Conservation (phyloP, 2,888 invertebrate species). For the Invenusta paracnida region DNA sequence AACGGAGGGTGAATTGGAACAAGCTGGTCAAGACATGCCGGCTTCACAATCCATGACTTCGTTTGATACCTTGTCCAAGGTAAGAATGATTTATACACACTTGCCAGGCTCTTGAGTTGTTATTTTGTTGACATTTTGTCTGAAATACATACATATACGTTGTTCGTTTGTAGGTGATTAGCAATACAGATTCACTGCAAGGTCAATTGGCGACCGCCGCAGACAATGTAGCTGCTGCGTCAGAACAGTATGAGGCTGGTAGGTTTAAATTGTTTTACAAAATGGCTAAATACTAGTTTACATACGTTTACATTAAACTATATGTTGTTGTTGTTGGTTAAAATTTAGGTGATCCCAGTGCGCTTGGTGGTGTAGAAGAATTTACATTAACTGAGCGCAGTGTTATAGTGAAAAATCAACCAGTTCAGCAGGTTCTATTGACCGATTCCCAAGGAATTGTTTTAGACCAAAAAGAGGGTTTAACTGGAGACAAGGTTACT, state of each 20-base stretch:
- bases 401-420: neutral
- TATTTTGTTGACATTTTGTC: too few species aligned
- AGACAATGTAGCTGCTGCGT: neutral
- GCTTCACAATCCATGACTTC: neutral
- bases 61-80: neutral
- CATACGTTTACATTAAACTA: too few species aligned
- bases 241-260: too few species aligned
- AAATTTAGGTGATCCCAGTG: neutral
- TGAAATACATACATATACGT: too few species aligned
- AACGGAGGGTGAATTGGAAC: neutral
- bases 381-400: neutral
- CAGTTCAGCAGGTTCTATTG: neutral
- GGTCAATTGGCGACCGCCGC: neutral
- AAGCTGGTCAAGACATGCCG: neutral
- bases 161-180: neutral
- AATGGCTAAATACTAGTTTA: too few species aligned
- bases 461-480: slow-evolving; percentile 11
- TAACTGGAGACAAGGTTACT: neutral
- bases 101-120: too few species aligned
- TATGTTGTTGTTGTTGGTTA: too few species aligned
- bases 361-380: neutral
- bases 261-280: too few species aligned
- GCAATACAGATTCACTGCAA: slow-evolving; percentile 2
- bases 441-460: neutral
- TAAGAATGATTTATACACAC: too few species aligned